Percentiles rank a stretch among this genome's conserved stretches.
Conservation (phyloP, 2,113 vertebrate species). For the Dolichotis patagonum region DNA sequence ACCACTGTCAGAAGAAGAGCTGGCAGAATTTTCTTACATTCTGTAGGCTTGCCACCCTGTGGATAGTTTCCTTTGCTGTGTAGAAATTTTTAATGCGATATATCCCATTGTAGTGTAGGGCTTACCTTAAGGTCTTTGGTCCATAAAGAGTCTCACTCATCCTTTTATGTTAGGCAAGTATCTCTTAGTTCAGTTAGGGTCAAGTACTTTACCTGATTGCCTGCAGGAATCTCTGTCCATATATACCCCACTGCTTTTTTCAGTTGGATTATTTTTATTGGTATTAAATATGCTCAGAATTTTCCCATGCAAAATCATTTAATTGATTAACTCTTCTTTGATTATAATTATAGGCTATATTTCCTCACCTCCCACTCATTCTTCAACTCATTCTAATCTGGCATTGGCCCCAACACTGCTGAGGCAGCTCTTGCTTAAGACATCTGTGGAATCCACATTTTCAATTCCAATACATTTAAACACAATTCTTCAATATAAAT, state of each 20-base stretch:
- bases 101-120: not conserved
- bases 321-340: not conserved
- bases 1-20: not conserved
- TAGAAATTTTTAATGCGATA: not conserved
- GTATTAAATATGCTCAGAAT: not conserved
- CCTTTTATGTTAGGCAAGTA: not conserved
- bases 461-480: not conserved
- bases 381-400: constrained; percentile 7
- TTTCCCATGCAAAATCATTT: not conserved
- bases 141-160: not conserved
- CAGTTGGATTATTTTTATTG: not conserved
- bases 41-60: not conserved
- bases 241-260: not conserved
- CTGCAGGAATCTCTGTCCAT: not conserved
- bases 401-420: not conserved
- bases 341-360: not conserved
- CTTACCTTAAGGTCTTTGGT: not conserved
- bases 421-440: not conserved
- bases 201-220: not conserved
- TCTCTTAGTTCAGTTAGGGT: not conserved
- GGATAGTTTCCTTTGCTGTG: not conserved
- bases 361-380: not conserved
- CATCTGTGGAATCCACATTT: not conserved
- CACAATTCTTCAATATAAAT: not conserved
- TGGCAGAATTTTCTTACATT: not conserved